Evolutionary conservation across 2,113 vertebrate genomes (phyloP).

Genomic region (Calidris pygmaea): DNA sequence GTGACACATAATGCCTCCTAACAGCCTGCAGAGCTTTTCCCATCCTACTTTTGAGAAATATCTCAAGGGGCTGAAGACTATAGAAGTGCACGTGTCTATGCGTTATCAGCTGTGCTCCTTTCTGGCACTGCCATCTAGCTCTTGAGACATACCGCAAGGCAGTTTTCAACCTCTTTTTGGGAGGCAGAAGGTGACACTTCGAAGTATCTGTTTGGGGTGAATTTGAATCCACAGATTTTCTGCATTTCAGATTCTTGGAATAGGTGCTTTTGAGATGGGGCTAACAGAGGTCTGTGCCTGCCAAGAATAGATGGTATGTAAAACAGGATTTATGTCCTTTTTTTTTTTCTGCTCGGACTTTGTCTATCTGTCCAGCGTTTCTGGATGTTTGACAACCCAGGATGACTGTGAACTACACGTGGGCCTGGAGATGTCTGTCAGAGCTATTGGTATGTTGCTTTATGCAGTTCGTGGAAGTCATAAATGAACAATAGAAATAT

Average conservation of each 20-base stretch:
- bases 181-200: neutral
- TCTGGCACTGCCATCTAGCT: neutral
- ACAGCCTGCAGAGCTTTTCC: neutral
- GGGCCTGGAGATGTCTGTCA: neutral
- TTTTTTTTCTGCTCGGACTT: neutral
- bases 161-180: neutral
- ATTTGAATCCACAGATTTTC: neutral
- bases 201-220: neutral
- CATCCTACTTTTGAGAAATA: neutral
- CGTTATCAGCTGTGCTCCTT: rapidly evolving
- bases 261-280: neutral
- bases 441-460: neutral
- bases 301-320: neutral
- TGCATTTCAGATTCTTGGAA: neutral
- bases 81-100: neutral
- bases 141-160: neutral
- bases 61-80: neutral
- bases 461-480: neutral
- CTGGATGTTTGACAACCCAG: neutral
- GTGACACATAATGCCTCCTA: neutral
- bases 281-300: neutral
- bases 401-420: neutral
- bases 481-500: neutral
- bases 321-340: neutral
- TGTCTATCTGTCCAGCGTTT: neutral